phyloP scores from a whole-genome alignment of 1,140 invertebrate species.

The Charaxes varanes region DNA sequence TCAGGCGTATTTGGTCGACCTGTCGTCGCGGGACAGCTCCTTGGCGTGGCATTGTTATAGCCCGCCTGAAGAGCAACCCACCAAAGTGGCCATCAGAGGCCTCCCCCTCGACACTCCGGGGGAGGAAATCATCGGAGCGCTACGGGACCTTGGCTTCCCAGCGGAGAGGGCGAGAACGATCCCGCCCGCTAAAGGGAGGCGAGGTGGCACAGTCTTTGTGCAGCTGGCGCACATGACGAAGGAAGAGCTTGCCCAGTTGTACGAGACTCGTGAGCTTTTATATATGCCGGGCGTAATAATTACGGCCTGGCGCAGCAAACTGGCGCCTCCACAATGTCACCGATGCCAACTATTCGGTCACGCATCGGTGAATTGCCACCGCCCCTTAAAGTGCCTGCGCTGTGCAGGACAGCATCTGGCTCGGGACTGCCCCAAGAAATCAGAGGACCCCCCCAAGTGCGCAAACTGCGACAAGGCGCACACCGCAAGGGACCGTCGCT shows the following conservation, averaged over 20 bases:
- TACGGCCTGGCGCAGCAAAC: conserved; percentile 3
- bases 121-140: background rate
- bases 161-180: background rate
- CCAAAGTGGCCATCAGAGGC: background rate
- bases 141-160: background rate
- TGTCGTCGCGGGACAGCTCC: no score
- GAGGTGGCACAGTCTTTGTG: conserved; percentile 1
- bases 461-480: conserved; percentile 5
- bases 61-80: background rate
- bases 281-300: background rate
- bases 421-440: conserved; percentile 1
- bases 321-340: conserved; percentile 23
- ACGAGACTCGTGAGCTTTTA: background rate
- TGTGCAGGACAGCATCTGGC: background rate
- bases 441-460: background rate
- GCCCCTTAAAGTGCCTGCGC: background rate
- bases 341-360: conserved; percentile 27
- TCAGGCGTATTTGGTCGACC: no score
- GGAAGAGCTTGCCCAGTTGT: conserved; percentile 10
- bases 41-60: conserved; percentile 4
- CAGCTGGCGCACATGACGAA: background rate
- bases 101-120: background rate
- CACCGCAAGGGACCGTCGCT: conserved; percentile 4
- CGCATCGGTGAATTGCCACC: conserved; percentile 17
- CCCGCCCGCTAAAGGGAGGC: background rate